Evolutionary conservation across 2,888 invertebrate genomes (phyloP).

Genomic region (Eumerus sabulonum): DNA sequence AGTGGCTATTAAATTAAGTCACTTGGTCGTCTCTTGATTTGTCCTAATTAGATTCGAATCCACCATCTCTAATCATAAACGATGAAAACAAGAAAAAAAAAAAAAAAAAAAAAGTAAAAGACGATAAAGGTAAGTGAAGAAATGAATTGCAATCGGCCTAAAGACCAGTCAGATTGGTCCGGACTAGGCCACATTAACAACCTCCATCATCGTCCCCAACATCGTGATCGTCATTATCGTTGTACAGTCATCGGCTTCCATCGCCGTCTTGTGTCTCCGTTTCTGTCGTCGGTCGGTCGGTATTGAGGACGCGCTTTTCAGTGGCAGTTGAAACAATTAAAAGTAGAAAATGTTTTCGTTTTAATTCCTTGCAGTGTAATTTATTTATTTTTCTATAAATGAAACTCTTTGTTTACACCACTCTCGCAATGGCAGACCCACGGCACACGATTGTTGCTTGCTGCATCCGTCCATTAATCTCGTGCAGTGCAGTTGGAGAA

Average conservation of each 20-base stretch:
- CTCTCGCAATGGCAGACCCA: not conserved
- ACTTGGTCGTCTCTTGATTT: conserved; percentile 47
- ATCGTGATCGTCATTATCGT: no score
- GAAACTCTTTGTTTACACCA: conserved; percentile 57
- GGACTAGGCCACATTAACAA: not conserved
- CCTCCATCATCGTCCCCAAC: conserved; percentile 25
- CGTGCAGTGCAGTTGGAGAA: conserved; percentile 21
- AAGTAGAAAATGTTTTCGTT: conserved; percentile 46
- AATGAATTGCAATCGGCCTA: no score
- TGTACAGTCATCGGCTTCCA: no score
- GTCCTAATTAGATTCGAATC: conserved; percentile 39
- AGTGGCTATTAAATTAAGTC: conserved; percentile 33
- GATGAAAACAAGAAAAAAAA: no score
- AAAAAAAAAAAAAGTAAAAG: no score
- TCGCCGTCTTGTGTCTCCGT: no score
- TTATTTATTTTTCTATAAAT: conserved; percentile 55
- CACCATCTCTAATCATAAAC: no score
- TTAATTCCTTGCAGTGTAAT: conserved; percentile 38
- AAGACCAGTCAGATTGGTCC: not conserved
- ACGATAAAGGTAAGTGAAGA: no score
- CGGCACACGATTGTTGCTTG: no score
- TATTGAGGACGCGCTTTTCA: conserved; percentile 33
- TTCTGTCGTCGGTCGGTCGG: not conserved
- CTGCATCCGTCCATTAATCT: not conserved
- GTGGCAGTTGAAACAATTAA: conserved; percentile 53